phyloP scores from a whole-genome alignment of 2,888 invertebrate genomes.

The Creontiades dilutus region DNA sequence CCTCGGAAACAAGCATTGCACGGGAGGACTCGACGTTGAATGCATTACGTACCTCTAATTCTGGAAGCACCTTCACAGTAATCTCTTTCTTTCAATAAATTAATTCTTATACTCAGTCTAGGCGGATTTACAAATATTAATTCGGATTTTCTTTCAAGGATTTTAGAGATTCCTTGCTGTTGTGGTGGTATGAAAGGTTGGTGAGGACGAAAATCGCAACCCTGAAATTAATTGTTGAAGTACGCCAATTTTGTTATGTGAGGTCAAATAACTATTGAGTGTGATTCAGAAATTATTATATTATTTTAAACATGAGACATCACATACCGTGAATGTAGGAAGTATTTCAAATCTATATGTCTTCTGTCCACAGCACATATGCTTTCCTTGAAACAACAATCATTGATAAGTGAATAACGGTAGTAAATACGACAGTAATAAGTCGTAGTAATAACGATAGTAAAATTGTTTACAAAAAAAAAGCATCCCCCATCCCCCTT shows the following conservation, averaged over 20 bases:
- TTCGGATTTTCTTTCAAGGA: conserved; percentile 58
- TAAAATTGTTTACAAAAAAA: no score
- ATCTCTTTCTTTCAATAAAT: conserved; percentile 61
- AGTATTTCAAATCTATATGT: conserved; percentile 89
- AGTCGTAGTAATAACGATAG: no score
- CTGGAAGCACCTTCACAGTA: conserved; percentile 43
- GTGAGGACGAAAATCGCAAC: conserved; percentile 74
- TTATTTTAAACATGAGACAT: not conserved
- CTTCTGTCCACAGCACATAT: conserved; percentile 93
- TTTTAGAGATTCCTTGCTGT: conserved; percentile 41
- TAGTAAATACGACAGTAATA: no score
- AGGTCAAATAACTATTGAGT: no score
- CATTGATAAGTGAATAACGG: not conserved
- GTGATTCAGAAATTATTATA: no score
- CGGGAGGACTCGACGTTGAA: no score
- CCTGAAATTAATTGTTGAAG: conserved; percentile 55
- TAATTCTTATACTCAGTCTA: conserved; percentile 50
- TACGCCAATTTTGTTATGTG: not conserved
- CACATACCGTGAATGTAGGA: conserved; percentile 82
- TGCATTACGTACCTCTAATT: conserved; percentile 36
- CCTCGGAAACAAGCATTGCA: no score
- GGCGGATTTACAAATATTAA: conserved; percentile 64
- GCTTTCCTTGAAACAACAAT: conserved; percentile 78
- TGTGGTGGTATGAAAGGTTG: conserved; percentile 60
- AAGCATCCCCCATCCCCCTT: no score